These are phyloP conservation scores for Liolophura sinensis DNA, from an alignment of 1,140 invertebrate species.

Conservation along the genomic window DNA sequence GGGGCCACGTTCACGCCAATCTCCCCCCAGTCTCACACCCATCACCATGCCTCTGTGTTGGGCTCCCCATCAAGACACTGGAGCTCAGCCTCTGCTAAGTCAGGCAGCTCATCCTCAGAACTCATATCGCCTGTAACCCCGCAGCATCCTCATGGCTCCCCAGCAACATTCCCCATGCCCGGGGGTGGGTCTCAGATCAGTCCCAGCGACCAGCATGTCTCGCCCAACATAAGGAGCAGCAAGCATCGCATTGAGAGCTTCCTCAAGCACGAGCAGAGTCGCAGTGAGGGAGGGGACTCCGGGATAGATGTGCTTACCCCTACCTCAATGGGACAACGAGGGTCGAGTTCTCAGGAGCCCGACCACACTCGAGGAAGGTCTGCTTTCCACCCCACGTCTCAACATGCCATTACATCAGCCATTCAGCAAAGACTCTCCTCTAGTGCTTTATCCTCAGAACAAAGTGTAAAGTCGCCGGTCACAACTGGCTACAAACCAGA, in stretches of 20 bases:
- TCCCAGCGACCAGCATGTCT: constrained; percentile 28
- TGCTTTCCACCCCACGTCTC: not conserved
- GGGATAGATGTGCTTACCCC: constrained; percentile 36
- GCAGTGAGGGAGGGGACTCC: constrained; percentile 34
- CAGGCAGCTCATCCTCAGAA: constrained; percentile 47
- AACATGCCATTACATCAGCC: not conserved
- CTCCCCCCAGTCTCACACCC: constrained; percentile 49
- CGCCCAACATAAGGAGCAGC: constrained; percentile 36
- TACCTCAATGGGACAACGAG: not conserved
- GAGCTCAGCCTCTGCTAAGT: constrained; percentile 47
- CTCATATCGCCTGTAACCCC: not conserved
- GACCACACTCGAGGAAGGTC: not conserved
- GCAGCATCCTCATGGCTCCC: not conserved
- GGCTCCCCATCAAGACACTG: constrained; percentile 47
- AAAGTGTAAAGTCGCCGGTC: too few relatives aligned
- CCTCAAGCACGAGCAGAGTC: not conserved
- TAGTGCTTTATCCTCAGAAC: constrained; percentile 3
- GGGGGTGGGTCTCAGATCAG: not conserved
- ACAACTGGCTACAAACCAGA: too few relatives aligned
- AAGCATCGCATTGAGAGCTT: constrained; percentile 1
- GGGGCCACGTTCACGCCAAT: constrained; percentile 52
- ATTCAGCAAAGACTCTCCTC: constrained; percentile 3
- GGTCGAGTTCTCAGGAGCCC: too few relatives aligned
- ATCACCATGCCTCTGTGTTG: constrained; percentile 34
- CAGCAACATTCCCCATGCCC: not conserved